A percentile compares a stretch with the other conserved stretches of the same genome.
phyloP scores from a whole-genome alignment of 2,113 vertebrate species.

The Amazona vittata region DNA sequence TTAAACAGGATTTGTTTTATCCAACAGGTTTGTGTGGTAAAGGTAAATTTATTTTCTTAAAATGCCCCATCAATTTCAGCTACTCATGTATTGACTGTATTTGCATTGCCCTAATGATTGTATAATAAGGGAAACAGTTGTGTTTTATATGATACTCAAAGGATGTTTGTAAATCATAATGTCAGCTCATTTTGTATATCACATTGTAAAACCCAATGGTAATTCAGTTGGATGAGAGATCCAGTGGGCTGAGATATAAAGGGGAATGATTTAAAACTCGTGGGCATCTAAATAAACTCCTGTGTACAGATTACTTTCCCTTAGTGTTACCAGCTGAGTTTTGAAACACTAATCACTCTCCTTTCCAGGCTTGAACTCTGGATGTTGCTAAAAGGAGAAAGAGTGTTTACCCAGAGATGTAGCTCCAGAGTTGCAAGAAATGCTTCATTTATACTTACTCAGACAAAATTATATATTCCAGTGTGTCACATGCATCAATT shows the following conservation, averaged over 20 bases:
- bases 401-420: background rate
- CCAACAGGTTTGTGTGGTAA: conserved; percentile 7
- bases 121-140: conserved; percentile 57
- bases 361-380: background rate
- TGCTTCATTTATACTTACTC: background rate
- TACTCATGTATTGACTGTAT: conserved; percentile 24
- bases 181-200: conserved; percentile 69
- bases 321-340: conserved; percentile 32
- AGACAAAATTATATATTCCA: background rate
- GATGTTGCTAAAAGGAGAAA: background rate
- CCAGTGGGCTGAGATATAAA: conserved; percentile 56
- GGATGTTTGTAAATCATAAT: conserved; percentile 70
- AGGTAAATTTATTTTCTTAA: conserved; percentile 38
- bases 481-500: background rate
- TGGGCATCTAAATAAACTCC: conserved; percentile 74
- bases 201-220: conserved; percentile 70
- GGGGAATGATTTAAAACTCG: conserved; percentile 58
- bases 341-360: background rate
- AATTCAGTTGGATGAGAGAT: conserved; percentile 59
- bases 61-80: conserved; percentile 15
- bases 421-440: background rate
- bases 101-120: conserved; percentile 54
- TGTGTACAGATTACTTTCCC: conserved; percentile 59
- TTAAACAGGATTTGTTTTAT: background rate
- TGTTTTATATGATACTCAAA: conserved; percentile 70